Conservation (phyloP, 2,113 vertebrate species). For the Physeter macrocephalus region DNA sequence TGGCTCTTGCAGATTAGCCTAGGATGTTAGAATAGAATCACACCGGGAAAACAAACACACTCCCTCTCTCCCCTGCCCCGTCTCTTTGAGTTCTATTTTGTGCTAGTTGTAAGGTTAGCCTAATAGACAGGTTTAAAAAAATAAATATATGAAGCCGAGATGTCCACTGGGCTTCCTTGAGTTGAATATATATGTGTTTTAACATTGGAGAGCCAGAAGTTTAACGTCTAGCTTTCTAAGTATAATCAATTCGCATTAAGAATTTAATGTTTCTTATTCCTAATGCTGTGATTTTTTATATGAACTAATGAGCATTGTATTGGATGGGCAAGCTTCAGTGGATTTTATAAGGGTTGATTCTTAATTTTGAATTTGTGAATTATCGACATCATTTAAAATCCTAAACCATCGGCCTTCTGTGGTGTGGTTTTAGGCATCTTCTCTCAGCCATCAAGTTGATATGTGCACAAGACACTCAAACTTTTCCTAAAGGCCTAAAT, state of each 20-base stretch:
- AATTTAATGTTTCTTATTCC: conserved; percentile 5
- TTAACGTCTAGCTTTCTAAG: background rate
- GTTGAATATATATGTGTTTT: background rate
- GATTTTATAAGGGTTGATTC: background rate
- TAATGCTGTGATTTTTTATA: conserved; percentile 46
- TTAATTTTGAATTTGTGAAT: background rate
- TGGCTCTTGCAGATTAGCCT: background rate
- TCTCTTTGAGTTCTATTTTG: conserved; percentile 28
- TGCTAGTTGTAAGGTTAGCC: background rate
- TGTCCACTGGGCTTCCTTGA: background rate
- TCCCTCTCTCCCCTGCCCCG: background rate
- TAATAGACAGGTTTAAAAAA: background rate
- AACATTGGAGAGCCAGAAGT: background rate
- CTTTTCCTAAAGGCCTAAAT: background rate
- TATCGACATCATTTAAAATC: background rate
- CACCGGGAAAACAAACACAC: conserved; percentile 19
- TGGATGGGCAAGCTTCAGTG: conserved; percentile 2
- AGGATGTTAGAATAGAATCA: conserved; percentile 27
- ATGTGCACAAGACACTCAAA: background rate
- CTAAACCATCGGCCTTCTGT: background rate
- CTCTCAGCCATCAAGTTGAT: background rate
- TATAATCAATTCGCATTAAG: background rate
- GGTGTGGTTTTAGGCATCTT: background rate
- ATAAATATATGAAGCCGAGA: background rate
- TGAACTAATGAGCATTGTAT: conserved; percentile 36